These are phyloP conservation scores for Eretmocerus hayati DNA, from an alignment of 2,888 invertebrate species.

Conservation along the genomic window DNA sequence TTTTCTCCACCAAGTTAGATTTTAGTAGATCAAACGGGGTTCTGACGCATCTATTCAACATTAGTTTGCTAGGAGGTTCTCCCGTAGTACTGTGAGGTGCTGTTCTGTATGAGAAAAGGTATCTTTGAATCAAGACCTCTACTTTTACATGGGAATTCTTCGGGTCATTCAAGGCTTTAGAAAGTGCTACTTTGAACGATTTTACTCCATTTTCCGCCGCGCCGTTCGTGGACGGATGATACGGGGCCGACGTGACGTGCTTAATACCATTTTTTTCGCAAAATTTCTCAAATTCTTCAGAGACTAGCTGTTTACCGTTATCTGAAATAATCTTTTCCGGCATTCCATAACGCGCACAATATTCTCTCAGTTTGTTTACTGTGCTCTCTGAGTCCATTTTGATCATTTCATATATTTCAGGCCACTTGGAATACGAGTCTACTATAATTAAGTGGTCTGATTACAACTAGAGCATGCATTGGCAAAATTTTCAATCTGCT, in stretches of 20 bases:
- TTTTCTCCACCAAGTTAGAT: neutral
- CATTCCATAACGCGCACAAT: constrained; percentile 18
- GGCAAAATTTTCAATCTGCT: constrained; percentile 10
- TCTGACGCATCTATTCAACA: constrained; percentile 11
- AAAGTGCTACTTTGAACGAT: neutral
- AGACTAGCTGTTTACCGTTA: constrained; percentile 14
- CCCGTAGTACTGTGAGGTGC: constrained; percentile 18
- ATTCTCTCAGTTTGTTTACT: constrained; percentile 8
- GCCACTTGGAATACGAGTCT: constrained; percentile 39
- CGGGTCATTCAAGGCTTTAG: neutral
- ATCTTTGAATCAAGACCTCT: neutral
- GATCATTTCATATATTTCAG: constrained; percentile 29
- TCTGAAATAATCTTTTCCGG: constrained; percentile 17
- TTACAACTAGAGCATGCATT: constrained; percentile 18
- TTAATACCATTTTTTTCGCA: constrained; percentile 8
- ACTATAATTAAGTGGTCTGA: constrained; percentile 4
- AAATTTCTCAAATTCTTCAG: constrained; percentile 8
- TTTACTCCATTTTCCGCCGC: neutral
- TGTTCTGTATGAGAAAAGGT: constrained; percentile 15
- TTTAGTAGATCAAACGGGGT: constrained; percentile 10
- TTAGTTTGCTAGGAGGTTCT: constrained; percentile 17
- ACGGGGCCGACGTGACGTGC: constrained; percentile 6
- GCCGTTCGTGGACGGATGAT: constrained; percentile 3
- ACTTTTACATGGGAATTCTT: neutral
- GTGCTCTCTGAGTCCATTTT: constrained; percentile 9